A percentile compares a stretch with the other conserved stretches of the same genome.
These are phyloP conservation scores for Podilymbus podiceps DNA, from an alignment of 2,113 vertebrate genomes.

Conservation along the genomic window DNA sequence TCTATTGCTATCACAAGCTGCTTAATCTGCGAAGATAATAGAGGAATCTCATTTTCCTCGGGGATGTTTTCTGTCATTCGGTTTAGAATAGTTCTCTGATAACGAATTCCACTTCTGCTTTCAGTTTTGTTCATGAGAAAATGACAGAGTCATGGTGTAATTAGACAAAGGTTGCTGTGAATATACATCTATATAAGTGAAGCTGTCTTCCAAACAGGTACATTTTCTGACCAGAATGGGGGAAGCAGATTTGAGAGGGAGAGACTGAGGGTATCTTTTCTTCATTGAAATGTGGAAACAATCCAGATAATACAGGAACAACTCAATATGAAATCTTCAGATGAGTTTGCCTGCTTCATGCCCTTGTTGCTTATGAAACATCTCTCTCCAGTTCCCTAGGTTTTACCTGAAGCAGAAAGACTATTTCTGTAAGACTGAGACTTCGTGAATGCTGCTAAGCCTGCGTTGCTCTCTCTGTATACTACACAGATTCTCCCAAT, in stretches of 20 bases:
- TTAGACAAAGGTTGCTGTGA: not conserved
- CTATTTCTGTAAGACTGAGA: not conserved
- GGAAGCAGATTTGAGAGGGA: not conserved
- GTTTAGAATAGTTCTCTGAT: not conserved
- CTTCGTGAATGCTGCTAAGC: not conserved
- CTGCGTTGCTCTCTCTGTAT: not conserved
- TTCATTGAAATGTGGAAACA: not conserved
- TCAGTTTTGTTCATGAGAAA: not conserved
- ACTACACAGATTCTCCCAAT: not conserved
- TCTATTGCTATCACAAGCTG: not conserved
- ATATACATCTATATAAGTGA: not conserved
- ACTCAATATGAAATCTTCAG: not conserved
- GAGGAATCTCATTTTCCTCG: conserved; percentile 11
- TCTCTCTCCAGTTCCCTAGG: not conserved
- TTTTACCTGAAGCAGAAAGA: not conserved
- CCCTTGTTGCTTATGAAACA: not conserved
- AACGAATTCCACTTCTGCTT: not conserved
- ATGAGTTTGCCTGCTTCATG: not conserved
- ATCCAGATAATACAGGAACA: not conserved
- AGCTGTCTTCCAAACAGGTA: not conserved
- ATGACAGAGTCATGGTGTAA: not conserved
- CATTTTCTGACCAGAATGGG: not conserved
- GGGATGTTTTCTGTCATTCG: not conserved
- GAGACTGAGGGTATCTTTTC: not conserved
- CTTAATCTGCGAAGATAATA: not conserved